Evolutionary conservation across 2,888 invertebrate species (phyloP), one percentile per base, ranked within the genome.

Genomic region (Amblyjoppa proteus): DNA sequence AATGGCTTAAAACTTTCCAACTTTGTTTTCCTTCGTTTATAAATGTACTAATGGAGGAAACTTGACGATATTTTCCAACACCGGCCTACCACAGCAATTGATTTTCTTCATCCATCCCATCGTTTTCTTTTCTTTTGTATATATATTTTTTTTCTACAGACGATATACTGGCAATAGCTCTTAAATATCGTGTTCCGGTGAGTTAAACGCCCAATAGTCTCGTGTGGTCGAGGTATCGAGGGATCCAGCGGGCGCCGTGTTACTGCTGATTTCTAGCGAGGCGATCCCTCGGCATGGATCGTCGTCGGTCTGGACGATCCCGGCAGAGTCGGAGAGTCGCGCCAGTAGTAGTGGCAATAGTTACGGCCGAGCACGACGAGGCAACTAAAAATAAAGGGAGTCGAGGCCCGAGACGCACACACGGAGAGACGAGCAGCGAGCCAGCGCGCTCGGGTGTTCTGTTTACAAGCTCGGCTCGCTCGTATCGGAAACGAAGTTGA

Each of bases 81-180:
- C 9, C 25, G 31, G 53, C 76, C 13, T 83, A 89, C 88, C 89
- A 41, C 84, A 88, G 64, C 87, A 89, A 87, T 77, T 88, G 34
- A 88, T 56, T 61, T 88, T 87, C 79, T 85, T 82, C 16, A 74
- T 81, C 89, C 89, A 89, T 58, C 88, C 87, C 89, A 89, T 88
- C 20, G n/a, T 56, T 6, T 7, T 0, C 20, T 20, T 20, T 53
- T n/a, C 7, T 51, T n/a, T 51, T n/a, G 3, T 31, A 3, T n/a
- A 3, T 53, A 6, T 20, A n/a, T 53, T n/a, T 53, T 51, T n/a
- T n/a, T 51, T 51, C 16, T 16, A n/a, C 16, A 3, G n/a, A 51
- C n/a, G 51, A 51, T n/a, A 13, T 41, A 45, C 13, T 45, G 3
- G 11, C 11, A 41, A 41, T 45, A 45, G 45, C 45, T 45, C 11